Evolutionary conservation across 2,888 invertebrate genomes (phyloP).

Genomic region (Elmis aenea): DNA sequence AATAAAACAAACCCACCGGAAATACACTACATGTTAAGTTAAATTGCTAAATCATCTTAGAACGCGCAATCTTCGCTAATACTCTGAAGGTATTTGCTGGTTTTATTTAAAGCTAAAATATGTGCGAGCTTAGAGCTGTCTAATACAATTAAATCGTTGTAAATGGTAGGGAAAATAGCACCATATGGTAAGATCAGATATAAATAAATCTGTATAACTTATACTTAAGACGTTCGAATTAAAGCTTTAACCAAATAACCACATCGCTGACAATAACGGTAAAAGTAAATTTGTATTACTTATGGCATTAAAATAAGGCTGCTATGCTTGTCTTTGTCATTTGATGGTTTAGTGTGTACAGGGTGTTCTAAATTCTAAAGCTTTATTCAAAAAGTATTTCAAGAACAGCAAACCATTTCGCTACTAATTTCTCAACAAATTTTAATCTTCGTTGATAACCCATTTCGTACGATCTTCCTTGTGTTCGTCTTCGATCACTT

Average conservation of each 20-base stretch:
- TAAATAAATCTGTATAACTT: conserved; percentile 18
- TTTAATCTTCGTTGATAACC: too few relatives aligned
- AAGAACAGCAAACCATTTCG: too few relatives aligned
- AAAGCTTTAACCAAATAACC: conserved; percentile 22
- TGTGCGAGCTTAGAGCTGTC: too few relatives aligned
- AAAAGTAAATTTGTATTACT: conserved; percentile 21
- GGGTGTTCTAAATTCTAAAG: too few relatives aligned
- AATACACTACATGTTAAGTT: conserved; percentile 29
- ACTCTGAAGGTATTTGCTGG: too few relatives aligned
- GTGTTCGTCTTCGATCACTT: too few relatives aligned
- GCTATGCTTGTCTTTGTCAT: conserved; percentile 14
- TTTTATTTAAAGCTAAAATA: too few relatives aligned
- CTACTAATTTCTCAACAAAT: too few relatives aligned
- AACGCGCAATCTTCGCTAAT: conserved; percentile 18
- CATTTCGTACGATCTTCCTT: too few relatives aligned
- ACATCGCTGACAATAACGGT: conserved; percentile 23
- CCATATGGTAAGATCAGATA: conserved; percentile 22
- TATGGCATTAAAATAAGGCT: conserved; percentile 18
- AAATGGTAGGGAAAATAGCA: too few relatives aligned
- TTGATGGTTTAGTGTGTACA: conserved; percentile 11
- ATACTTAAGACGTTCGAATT: conserved; percentile 19
- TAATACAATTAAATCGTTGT: too few relatives aligned
- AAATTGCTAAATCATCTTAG: conserved; percentile 14
- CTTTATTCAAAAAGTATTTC: too few relatives aligned
- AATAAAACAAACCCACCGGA: conserved; percentile 39